Percentiles rank a stretch among this genome's conserved stretches.
Evolutionary conservation across 2,888 invertebrate genomes (phyloP).

Genomic region (Thalpophila matura): DNA sequence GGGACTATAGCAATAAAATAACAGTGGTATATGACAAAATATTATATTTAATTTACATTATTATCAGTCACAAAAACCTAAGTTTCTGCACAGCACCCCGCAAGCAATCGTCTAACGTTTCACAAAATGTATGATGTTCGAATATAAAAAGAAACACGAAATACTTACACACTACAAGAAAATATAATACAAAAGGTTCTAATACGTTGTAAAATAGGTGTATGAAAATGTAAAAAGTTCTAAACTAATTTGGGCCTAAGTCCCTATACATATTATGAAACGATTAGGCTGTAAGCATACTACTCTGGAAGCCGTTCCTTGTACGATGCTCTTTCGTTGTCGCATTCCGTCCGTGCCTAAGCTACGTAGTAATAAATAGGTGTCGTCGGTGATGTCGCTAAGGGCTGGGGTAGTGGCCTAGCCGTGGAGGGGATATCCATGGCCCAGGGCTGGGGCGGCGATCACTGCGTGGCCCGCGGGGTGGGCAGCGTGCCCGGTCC

Average conservation of each 20-base stretch:
- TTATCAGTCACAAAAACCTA: slow-evolving; percentile 82
- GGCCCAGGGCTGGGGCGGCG: slow-evolving; percentile 78
- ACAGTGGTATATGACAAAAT: slow-evolving; percentile 76
- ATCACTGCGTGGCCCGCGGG: slow-evolving; percentile 81
- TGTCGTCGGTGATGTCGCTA: slow-evolving; percentile 67
- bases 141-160: slow-evolving; percentile 65
- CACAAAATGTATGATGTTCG: slow-evolving; percentile 84
- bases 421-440: slow-evolving; percentile 78
- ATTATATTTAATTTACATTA: slow-evolving; percentile 80
- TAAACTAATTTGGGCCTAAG: slow-evolving; percentile 78
- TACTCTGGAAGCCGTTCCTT: slow-evolving; percentile 63
- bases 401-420: slow-evolving; percentile 66
- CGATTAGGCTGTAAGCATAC: slow-evolving; percentile 72
- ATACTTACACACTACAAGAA: slow-evolving; percentile 85
- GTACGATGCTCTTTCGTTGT: slow-evolving; percentile 74
- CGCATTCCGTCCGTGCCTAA: slow-evolving; percentile 83
- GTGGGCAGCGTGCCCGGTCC: slow-evolving; percentile 90
- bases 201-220: slow-evolving; percentile 60
- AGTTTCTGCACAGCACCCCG: slow-evolving; percentile 79
- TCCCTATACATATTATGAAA: slow-evolving; percentile 86
- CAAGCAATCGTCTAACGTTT: slow-evolving; percentile 83
- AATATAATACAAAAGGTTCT: slow-evolving; percentile 88
- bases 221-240: slow-evolving; percentile 59
- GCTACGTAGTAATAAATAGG: slow-evolving; percentile 83
- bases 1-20: slow-evolving; percentile 60